Percentiles rank a stretch among this genome's conserved stretches.
phyloP scores from a whole-genome alignment of 2,888 invertebrate species.

The Ornithoptera alexandrae region DNA sequence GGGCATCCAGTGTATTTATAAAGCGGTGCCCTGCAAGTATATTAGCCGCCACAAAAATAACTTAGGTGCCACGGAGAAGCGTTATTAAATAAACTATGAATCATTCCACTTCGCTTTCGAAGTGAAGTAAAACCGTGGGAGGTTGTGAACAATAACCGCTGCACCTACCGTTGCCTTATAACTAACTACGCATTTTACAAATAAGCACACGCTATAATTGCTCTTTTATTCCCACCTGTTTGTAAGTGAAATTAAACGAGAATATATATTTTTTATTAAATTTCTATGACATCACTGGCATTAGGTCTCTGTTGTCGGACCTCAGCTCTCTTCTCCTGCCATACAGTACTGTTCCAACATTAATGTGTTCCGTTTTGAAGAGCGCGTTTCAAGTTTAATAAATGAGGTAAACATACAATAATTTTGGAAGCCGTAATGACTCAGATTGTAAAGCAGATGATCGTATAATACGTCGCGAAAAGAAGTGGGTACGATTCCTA shows the following conservation, averaged over 20 bases:
- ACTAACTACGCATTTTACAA: slow-evolving; percentile 23
- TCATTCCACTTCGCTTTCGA: slow-evolving; percentile 68
- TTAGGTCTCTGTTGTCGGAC: too few species aligned
- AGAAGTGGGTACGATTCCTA: too few species aligned
- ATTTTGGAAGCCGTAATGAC: too few species aligned
- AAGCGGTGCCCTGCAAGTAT: background rate
- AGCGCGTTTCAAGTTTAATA: too few species aligned
- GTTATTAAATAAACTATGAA: slow-evolving; percentile 41
- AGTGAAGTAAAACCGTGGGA: slow-evolving; percentile 73
- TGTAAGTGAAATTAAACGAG: background rate
- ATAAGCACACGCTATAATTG: slow-evolving; percentile 21
- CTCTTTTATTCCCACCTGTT: background rate
- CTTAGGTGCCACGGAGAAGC: background rate
- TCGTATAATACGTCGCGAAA: too few species aligned
- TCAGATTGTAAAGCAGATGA: too few species aligned
- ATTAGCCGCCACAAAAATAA: slow-evolving; percentile 12
- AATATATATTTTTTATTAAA: background rate
- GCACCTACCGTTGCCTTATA: slow-evolving; percentile 2
- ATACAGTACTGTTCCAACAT: too few species aligned
- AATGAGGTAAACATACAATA: too few species aligned
- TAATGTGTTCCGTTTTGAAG: too few species aligned
- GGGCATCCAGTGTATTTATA: slow-evolving; percentile 2
- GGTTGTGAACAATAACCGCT: slow-evolving; percentile 50
- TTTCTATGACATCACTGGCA: too few species aligned
- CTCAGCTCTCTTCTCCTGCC: too few species aligned